Conservation (phyloP, 1,140 invertebrate species). For the Dendroctonus ponderosae region DNA sequence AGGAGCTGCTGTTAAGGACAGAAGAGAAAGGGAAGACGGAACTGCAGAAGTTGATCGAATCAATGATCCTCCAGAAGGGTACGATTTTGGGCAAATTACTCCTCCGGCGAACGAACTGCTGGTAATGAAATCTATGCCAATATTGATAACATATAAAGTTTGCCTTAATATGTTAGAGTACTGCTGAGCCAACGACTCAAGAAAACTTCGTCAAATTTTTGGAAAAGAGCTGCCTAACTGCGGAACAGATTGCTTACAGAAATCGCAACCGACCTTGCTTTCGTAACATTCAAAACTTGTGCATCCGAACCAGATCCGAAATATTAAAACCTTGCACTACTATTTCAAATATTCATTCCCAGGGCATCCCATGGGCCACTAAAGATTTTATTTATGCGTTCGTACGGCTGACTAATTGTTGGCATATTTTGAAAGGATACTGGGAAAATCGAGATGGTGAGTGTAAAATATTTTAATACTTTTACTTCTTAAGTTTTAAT, state of each 20-base stretch:
- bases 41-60: constrained; percentile 19
- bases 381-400: constrained; percentile 70
- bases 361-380: constrained; percentile 66
- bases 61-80: constrained; percentile 31
- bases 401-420: constrained; percentile 64
- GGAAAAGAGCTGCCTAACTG: constrained; percentile 52
- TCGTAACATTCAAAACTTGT: constrained; percentile 65
- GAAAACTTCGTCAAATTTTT: constrained; percentile 48
- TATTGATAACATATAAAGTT: constrained; percentile 11
- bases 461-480: neutral
- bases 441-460: constrained; percentile 50
- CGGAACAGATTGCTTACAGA: constrained; percentile 61
- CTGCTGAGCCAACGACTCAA: constrained; percentile 36
- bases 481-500: no score
- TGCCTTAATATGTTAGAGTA: constrained; percentile 23
- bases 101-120: constrained; percentile 40
- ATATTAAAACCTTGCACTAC: constrained; percentile 63
- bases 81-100: constrained; percentile 38
- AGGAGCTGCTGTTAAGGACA: constrained; percentile 21
- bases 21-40: constrained; percentile 38
- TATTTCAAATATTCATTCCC: constrained; percentile 63
- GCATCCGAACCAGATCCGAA: constrained; percentile 62
- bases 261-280: constrained; percentile 65
- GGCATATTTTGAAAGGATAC: constrained; percentile 59
- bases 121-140: constrained; percentile 17